Evolutionary conservation across 2,113 vertebrate genomes (phyloP), one percentile per base, ranked within the genome.

Genomic region (Mirounga angustirostris): DNA sequence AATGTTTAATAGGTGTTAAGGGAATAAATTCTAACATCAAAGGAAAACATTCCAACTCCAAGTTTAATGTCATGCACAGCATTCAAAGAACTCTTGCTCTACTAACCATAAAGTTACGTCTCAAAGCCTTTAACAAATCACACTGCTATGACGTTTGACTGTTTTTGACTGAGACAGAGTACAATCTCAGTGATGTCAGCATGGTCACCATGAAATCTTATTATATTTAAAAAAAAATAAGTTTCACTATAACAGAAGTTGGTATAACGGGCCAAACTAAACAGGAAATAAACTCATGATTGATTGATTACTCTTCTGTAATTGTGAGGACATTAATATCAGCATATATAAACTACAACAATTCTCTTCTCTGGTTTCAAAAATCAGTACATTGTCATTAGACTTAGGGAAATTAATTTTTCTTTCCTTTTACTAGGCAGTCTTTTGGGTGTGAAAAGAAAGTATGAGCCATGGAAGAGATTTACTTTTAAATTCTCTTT

Each of bases 11-110:
- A 40, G 79, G n/a, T 58, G 84, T 43, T 61, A 46, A 73, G 50
- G 50, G 80, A 84, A 28, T 78, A 43, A 56, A 73, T 73, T 80
- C 40, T 92, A 86, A 79, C 76, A 36, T 96, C 43, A 85, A 87
- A 89, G 56, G 36, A 50, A 80, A 96, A 74, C 24, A 10, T 92
- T 76, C 73, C 30, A 82, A 91, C 9, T 79, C 40, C n/a, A 33
- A 33, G 46, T 88, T 89, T 88, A 81, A 63, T 46, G 46, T 22
- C 26, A 82, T 18, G 7, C 16, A 91, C 4, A 16, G 3, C 24
- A 92, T 63, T 89, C 50, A 54, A 96, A 94, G 79, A 65, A 67
- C 4, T 59, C 58, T 11, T 80, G 33, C n/a, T 61, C 15, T 12
- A n/a, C 11, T 43, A 63, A 84, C 15, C 59, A 36, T 40, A 52